Conservation (phyloP, 2,888 invertebrate genomes). For the Sphecodes monilicornis region DNA sequence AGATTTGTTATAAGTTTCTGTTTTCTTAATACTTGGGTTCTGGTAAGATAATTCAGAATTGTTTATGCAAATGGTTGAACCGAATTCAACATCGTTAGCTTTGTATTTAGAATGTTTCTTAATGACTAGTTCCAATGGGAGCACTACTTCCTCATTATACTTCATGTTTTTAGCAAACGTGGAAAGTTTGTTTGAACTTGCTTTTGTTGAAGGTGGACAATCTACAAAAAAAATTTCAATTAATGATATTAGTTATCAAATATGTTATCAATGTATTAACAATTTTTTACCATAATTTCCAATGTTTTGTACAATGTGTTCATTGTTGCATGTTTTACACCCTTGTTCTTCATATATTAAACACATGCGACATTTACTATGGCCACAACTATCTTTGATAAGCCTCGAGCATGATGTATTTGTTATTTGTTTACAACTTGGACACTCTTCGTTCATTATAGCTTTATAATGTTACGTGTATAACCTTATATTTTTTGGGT, state of each 20-base stretch:
- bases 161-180: conserved; percentile 15
- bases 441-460: conserved; percentile 85
- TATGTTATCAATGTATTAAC: conserved; percentile 16
- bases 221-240: conserved; percentile 35
- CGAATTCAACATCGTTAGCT: conserved; percentile 26
- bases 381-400: conserved; percentile 91
- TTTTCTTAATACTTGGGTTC: conserved; percentile 23
- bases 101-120: conserved; percentile 62
- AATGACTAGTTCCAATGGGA: conserved; percentile 71
- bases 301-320: conserved; percentile 50
- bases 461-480: not conserved
- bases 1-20: conserved; percentile 26
- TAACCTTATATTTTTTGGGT: conserved; percentile 24
- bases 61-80: conserved; percentile 22
- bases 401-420: conserved; percentile 87
- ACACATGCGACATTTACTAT: conserved; percentile 91
- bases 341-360: conserved; percentile 88
- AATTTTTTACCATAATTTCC: conserved; percentile 63
- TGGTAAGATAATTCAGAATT: conserved; percentile 29
- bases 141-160: conserved; percentile 52
- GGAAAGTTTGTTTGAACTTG: conserved; percentile 10
- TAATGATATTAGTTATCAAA: not conserved
- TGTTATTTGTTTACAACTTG: conserved; percentile 87
- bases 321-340: conserved; percentile 86
- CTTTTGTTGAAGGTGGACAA: conserved; percentile 23